Evolutionary conservation across 2,797 vertebrate species (phyloP).

Genomic region (Orientallactaga sibirica): DNA sequence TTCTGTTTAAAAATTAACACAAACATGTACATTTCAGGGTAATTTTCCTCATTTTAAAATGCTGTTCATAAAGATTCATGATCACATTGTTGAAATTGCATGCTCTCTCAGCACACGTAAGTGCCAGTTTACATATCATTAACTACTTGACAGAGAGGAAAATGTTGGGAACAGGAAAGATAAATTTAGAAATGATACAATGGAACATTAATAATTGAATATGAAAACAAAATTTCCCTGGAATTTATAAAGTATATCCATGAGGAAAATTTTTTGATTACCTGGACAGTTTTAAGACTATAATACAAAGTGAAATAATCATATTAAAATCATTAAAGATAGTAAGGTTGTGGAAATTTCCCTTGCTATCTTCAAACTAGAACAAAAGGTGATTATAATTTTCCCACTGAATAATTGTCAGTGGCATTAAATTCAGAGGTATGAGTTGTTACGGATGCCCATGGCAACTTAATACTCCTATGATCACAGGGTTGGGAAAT

Average conservation of each 20-base stretch:
- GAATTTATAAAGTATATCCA: conserved; percentile 54
- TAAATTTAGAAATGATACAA: conserved; percentile 63
- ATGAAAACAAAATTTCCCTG: conserved; percentile 40
- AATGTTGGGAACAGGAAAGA: conserved; percentile 56
- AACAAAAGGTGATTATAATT: conserved; percentile 59
- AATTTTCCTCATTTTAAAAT: conserved; percentile 64
- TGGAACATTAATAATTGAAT: conserved; percentile 58
- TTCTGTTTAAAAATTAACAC: conserved; percentile 45
- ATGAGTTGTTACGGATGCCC: conserved; percentile 69
- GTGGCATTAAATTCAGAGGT: conserved; percentile 70
- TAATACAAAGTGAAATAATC: conserved; percentile 6
- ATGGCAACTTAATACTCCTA: conserved; percentile 81
- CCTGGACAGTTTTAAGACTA: conserved; percentile 2
- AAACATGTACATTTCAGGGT: conserved; percentile 27
- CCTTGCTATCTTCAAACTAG: conserved; percentile 36
- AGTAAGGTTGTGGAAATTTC: conserved; percentile 13
- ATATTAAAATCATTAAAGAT: conserved; percentile 54
- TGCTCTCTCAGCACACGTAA: conserved; percentile 69
- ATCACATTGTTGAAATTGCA: conserved; percentile 67
- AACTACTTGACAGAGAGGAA: conserved; percentile 69
- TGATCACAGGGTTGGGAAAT: conserved; percentile 81
- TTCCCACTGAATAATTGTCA: conserved; percentile 76
- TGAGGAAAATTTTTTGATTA: conserved; percentile 35
- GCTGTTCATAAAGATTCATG: conserved; percentile 60
- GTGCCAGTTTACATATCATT: conserved; percentile 67